Conservation (phyloP, 2,888 invertebrate species). For the Temnothorax ravouxi region DNA sequence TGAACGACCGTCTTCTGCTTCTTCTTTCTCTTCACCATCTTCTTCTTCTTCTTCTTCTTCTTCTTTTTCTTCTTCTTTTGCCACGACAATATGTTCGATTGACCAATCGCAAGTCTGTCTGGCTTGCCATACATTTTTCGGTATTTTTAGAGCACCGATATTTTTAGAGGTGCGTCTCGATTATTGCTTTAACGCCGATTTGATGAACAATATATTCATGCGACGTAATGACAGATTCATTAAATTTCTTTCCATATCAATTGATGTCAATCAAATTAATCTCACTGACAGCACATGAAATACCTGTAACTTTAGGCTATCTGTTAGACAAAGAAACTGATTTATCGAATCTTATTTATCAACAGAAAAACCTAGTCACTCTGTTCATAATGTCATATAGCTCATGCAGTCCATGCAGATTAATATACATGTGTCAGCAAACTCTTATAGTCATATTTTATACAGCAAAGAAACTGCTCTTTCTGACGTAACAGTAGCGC, state of each 20-base stretch:
- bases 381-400: not conserved
- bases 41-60: constrained; percentile 27
- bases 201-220: constrained; percentile 18
- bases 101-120: constrained; percentile 57
- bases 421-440: not conserved
- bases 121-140: constrained; percentile 13
- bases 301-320: not conserved
- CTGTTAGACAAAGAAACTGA: not conserved
- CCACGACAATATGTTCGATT: constrained; percentile 57
- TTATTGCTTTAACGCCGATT: not conserved
- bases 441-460: not conserved
- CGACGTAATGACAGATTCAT: not conserved
- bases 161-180: constrained; percentile 52
- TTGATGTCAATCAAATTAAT: constrained; percentile 9
- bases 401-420: not conserved
- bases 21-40: constrained; percentile 14
- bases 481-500: not conserved
- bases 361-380: not conserved
- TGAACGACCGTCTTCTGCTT: constrained; percentile 49
- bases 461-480: not conserved
- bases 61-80: constrained; percentile 25
- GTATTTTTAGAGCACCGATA: not conserved
- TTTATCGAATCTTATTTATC: constrained; percentile 22
- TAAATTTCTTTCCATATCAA: constrained; percentile 10
- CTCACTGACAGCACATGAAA: constrained; percentile 11